A percentile compares a stretch with the other conserved stretches of the same genome.
Evolutionary conservation across 2,888 invertebrate species (phyloP).

Genomic region (Linhomoeus sp.): DNA sequence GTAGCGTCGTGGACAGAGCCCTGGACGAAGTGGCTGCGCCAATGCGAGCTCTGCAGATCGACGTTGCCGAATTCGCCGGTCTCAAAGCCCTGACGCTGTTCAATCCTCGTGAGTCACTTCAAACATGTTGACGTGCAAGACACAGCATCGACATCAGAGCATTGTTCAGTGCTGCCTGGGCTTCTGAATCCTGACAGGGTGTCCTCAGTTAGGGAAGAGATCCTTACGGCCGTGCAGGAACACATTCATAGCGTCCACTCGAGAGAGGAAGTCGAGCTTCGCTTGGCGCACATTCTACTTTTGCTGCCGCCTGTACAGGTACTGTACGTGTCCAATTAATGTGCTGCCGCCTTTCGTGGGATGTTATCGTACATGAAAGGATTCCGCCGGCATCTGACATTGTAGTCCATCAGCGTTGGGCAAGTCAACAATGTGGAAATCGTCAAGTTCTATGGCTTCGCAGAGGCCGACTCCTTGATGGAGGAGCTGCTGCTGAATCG

Average conservation of each 20-base stretch:
- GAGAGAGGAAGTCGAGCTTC: background rate
- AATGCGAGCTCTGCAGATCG: conserved; percentile 77
- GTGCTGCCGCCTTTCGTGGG: too few relatives aligned
- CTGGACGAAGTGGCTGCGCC: conserved; percentile 91
- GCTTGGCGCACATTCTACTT: conserved; percentile 2
- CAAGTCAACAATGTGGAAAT: conserved; percentile 4
- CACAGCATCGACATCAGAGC: too few relatives aligned
- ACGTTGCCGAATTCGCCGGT: conserved; percentile 92
- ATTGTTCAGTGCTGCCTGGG: conserved; percentile 1
- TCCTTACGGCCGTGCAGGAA: conserved; percentile 29
- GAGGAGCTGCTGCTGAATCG: conserved; percentile 23
- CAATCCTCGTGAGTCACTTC: conserved; percentile 65
- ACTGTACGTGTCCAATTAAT: too few relatives aligned
- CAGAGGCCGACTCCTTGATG: conserved; percentile 20
- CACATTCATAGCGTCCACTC: background rate
- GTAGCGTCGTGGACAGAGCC: conserved; percentile 69
- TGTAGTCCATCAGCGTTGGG: conserved; percentile 4
- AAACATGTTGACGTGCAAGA: too few relatives aligned
- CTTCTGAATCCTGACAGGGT: conserved; percentile 28
- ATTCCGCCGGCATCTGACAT: too few relatives aligned
- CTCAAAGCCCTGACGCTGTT: conserved; percentile 96
- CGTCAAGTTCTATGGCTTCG: conserved; percentile 16
- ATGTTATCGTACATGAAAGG: too few relatives aligned
- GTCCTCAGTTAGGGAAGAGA: conserved; percentile 37
- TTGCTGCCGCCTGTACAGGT: conserved; percentile 4